A percentile compares a stretch with the other conserved stretches of the same genome.
Conservation (phyloP, 2,797 vertebrate species). For the Gadopsis marmoratus region DNA sequence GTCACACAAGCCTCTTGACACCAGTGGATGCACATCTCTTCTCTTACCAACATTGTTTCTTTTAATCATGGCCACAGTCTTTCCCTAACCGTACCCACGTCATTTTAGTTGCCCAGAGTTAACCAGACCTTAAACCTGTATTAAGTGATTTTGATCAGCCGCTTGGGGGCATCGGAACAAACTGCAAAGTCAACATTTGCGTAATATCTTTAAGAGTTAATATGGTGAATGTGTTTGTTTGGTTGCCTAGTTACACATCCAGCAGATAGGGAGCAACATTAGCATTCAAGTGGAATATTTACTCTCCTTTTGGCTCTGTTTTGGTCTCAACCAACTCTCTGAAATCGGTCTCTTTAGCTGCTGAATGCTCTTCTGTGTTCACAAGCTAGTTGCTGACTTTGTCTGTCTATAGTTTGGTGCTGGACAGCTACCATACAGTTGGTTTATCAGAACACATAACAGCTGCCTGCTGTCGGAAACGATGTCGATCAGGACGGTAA, state of each 20-base stretch:
- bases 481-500: too few relatives aligned
- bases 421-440: neutral
- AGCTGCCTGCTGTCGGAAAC: neutral
- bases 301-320: neutral
- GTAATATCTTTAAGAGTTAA: neutral
- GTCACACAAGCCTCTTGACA: constrained; percentile 1
- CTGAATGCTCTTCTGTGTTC: neutral
- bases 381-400: neutral
- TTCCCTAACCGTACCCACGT: neutral
- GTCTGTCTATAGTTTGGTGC: neutral
- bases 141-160: neutral
- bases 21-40: neutral
- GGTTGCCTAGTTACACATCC: neutral
- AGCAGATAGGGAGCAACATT: neutral
- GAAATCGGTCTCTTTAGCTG: neutral
- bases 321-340: neutral
- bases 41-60: neutral
- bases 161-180: neutral
- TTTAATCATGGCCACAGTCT: neutral
- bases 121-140: too few relatives aligned
- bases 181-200: neutral
- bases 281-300: neutral
- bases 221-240: neutral
- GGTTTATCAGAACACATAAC: neutral
- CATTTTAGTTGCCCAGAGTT: too few relatives aligned